phyloP scores from a whole-genome alignment of 2,113 vertebrate genomes.

The Mobula birostris region DNA sequence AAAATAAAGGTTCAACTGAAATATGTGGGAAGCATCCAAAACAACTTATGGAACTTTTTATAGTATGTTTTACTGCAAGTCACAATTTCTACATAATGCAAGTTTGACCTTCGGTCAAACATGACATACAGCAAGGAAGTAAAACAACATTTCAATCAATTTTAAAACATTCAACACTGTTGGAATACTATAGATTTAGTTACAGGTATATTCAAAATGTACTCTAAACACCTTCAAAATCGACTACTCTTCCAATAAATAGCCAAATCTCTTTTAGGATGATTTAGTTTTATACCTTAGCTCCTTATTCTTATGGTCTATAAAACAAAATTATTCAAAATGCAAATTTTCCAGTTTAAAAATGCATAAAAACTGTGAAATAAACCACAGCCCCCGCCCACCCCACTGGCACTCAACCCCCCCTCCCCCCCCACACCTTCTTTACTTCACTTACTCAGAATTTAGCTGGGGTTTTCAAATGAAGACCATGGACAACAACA shows the following conservation, averaged over 20 bases:
- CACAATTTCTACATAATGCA: neutral
- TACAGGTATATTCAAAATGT: neutral
- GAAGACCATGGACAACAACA: neutral
- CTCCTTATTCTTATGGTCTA: neutral
- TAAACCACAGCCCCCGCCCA: neutral
- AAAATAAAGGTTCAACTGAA: neutral
- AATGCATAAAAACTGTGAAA: neutral
- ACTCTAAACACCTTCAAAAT: neutral
- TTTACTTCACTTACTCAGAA: neutral
- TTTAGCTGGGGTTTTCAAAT: neutral
- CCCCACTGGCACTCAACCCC: neutral
- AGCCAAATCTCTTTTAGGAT: neutral
- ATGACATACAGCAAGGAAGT: neutral
- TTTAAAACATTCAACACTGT: neutral
- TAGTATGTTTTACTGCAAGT: neutral
- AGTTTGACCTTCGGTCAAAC: neutral
- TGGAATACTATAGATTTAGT: neutral
- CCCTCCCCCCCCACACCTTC: neutral
- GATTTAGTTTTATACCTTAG: neutral
- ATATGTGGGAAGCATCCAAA: neutral
- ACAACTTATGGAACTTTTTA: neutral
- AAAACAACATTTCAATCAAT: neutral
- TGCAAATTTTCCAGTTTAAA: neutral
- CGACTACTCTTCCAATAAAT: neutral
- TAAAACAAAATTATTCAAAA: neutral